Conservation (phyloP, 1,140 invertebrate genomes). For the Lasaia peninsularis region DNA sequence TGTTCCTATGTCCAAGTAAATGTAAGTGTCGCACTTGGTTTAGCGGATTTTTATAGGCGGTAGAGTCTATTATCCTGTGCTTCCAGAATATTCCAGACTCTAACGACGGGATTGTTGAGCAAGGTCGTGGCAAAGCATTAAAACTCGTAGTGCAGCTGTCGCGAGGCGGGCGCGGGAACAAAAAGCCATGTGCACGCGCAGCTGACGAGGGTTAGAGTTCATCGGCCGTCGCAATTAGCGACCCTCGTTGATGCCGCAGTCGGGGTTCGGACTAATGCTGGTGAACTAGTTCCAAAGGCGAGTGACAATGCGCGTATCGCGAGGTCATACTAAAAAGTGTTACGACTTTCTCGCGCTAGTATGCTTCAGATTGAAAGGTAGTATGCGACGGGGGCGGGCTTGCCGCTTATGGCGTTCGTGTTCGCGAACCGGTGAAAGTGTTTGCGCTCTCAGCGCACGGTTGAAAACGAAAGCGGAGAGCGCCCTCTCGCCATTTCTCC, state of each 20-base stretch:
- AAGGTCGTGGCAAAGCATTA: slow-evolving; percentile 50
- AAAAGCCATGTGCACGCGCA: slow-evolving; percentile 62
- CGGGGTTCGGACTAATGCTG: slow-evolving; percentile 38
- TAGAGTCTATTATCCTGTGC: slow-evolving; percentile 7
- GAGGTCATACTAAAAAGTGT: slow-evolving; percentile 75
- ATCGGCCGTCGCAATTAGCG: slow-evolving; percentile 49
- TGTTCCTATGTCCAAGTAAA: too few relatives aligned
- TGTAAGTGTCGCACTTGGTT: too few relatives aligned
- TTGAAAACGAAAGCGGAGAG: slow-evolving; percentile 76
- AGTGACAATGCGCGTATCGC: slow-evolving; percentile 68
- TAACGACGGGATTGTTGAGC: slow-evolving; percentile 55
- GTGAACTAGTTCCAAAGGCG: slow-evolving; percentile 66
- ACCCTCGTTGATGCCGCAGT: slow-evolving; percentile 45
- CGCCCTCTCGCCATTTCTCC: slow-evolving; percentile 75
- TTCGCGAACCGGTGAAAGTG: slow-evolving; percentile 71
- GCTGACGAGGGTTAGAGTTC: slow-evolving; percentile 71
- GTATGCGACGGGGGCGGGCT: slow-evolving; percentile 48
- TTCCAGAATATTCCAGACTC: slow-evolving; percentile 18
- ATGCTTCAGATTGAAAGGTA: slow-evolving; percentile 58
- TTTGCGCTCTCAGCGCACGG: slow-evolving; percentile 57
- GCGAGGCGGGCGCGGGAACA: slow-evolving; percentile 34
- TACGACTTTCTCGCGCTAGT: slow-evolving; percentile 76
- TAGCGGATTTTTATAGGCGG: too few relatives aligned
- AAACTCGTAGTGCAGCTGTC: slow-evolving; percentile 57
- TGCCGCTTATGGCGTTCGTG: slow-evolving; percentile 56